Conservation (phyloP, 2,888 invertebrate species). For the Ormia ochracea region DNA sequence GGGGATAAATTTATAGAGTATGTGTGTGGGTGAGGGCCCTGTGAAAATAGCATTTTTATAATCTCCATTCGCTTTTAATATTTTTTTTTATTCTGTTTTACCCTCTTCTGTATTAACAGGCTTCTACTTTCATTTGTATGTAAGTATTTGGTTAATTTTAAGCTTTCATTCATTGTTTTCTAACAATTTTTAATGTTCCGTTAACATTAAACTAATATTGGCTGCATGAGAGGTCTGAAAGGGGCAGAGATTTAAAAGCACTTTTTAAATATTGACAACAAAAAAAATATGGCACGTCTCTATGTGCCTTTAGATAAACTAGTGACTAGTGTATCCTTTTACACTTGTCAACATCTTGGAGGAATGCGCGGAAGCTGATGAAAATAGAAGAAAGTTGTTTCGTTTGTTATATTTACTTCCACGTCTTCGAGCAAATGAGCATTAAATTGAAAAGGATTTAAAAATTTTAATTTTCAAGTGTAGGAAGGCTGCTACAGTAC, state of each 20-base stretch:
- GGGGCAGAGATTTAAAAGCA: slow-evolving; percentile 6
- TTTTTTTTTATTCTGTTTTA: not conserved
- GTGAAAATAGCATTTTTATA: slow-evolving; percentile 45
- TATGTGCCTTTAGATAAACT: no score
- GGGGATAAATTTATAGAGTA: slow-evolving; percentile 69
- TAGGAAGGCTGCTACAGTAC: no score
- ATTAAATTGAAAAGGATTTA: no score
- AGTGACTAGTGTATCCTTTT: no score
- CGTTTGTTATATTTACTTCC: no score
- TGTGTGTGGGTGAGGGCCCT: not conserved
- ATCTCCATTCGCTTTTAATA: slow-evolving; percentile 21
- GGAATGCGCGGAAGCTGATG: no score
- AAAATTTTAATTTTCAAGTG: no score
- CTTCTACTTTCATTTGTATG: not conserved
- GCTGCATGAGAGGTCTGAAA: slow-evolving; percentile 30
- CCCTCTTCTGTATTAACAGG: not conserved
- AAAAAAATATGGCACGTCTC: no score
- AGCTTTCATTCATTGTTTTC: slow-evolving; percentile 46
- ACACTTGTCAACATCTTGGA: no score
- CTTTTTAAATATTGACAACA: no score
- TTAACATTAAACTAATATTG: slow-evolving; percentile 57
- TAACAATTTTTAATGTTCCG: slow-evolving; percentile 54
- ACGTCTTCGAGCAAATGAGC: no score
- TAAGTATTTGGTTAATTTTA: slow-evolving; percentile 25
- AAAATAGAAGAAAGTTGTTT: no score